These are phyloP conservation scores for Wiebesia pumilae DNA, from an alignment of 1,140 invertebrate species.

Conservation along the genomic window DNA sequence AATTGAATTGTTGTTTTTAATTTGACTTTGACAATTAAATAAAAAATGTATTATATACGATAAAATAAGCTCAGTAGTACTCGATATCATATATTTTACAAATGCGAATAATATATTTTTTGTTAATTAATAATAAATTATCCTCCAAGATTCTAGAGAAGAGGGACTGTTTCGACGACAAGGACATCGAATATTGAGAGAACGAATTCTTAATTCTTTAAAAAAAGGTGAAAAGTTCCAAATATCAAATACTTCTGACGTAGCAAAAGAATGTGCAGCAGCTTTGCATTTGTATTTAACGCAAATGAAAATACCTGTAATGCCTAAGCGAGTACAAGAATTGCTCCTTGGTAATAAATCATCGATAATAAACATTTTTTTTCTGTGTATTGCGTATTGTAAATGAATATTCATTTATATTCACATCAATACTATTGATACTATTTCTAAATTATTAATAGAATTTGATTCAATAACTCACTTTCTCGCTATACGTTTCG, in stretches of 20 bases:
- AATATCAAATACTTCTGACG: constrained; percentile 53
- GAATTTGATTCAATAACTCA: background rate
- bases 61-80: no score
- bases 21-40: no score
- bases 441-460: no score
- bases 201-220: constrained; percentile 58
- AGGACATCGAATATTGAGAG: constrained; percentile 57
- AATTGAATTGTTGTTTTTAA: background rate
- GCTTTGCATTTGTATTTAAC: constrained; percentile 70
- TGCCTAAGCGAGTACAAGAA: constrained; percentile 70
- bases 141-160: constrained; percentile 60
- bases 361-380: background rate
- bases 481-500: background rate
- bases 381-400: background rate
- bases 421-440: background rate
- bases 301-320: constrained; percentile 69
- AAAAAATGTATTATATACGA: no score
- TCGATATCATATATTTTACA: no score
- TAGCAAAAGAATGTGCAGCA: constrained; percentile 66
- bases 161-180: constrained; percentile 63
- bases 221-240: constrained; percentile 61
- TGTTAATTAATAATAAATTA: constrained; percentile 1
- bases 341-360: constrained; percentile 67
- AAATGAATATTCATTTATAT: background rate
- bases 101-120: background rate